Percentiles rank a stretch among this genome's conserved stretches.
Evolutionary conservation across 2,113 vertebrate genomes (phyloP).

Genomic region (Talpa occidentalis): DNA sequence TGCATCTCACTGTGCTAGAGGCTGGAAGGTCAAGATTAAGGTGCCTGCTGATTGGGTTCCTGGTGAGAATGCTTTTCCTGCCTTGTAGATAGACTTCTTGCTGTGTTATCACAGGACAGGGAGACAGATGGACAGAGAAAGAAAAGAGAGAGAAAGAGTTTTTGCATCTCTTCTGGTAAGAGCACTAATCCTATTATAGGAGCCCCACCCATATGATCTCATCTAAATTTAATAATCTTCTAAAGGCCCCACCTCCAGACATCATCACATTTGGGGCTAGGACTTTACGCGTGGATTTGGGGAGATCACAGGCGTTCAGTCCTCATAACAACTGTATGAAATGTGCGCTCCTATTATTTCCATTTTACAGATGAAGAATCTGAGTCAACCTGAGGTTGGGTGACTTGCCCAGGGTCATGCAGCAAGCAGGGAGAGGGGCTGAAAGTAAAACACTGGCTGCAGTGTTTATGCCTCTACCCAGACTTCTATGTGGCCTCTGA

Average conservation of each 20-base stretch:
- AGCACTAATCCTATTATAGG: background rate
- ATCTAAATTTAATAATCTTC: background rate
- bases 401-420: background rate
- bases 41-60: background rate
- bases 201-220: background rate
- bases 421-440: background rate
- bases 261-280: background rate
- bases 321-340: background rate
- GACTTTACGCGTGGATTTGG: background rate
- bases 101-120: background rate
- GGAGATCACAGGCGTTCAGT: background rate
- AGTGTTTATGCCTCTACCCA: background rate
- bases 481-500: rapidly evolving
- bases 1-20: background rate
- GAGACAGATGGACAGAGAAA: background rate
- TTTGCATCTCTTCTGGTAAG: background rate
- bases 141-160: background rate
- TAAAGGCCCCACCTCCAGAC: background rate
- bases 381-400: background rate
- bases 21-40: background rate
- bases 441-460: background rate
- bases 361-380: background rate
- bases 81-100: background rate
- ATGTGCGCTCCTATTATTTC: background rate
- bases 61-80: background rate